Evolutionary conservation across 2,888 invertebrate species (phyloP), one percentile per base, ranked within the genome.

Genomic region (Agriopis marginaria): DNA sequence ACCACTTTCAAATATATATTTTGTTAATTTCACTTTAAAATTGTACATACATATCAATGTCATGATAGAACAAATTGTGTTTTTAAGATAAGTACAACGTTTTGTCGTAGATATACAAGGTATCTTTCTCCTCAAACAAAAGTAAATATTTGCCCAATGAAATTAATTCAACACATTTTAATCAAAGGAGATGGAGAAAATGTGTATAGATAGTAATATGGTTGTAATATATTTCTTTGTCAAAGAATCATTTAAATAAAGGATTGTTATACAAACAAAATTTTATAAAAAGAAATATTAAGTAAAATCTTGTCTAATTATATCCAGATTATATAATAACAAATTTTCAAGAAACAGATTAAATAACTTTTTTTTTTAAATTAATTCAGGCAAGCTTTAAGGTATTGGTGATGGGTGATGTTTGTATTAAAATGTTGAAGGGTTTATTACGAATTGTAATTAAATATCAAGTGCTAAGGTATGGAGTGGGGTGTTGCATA

Each of bases 371-470:
- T 54, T 8, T 14, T 8, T n/a, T 23, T 23, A 23, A 23, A 42
- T 42, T 14, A 14, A 42, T 9, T 56, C 11, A 42, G 12, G 32
- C 23, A 47, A 12, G n/a, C 3, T 47, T 11, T 8, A 47, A 45
- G 23, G 32, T 32, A 8, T 32, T 44, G 12, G 32, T 10, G 8
- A 7, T 11, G 12, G 17, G 17, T 40, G 10, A 23, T 59, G 39
- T 45, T 40, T 65, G 56, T 61, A 69, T 39, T 56, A 59, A 63
- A 53, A 56, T 44, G 39, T 50, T 17, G 7, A 71, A 69, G 59
- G 39, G 63, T 69, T 66, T 55, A 67, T 54, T 61, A 67, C 67
- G 53, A 61, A 61, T 59, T 63, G 32, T 67, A 68, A 59, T 69
- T 64, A 47, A 56, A 17, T 56, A 56, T 69, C 56, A 69, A 17